Evolutionary conservation across 2,888 invertebrate species (phyloP), one percentile per base, ranked within the genome.

Genomic region (Diaprepes abbreviatus): DNA sequence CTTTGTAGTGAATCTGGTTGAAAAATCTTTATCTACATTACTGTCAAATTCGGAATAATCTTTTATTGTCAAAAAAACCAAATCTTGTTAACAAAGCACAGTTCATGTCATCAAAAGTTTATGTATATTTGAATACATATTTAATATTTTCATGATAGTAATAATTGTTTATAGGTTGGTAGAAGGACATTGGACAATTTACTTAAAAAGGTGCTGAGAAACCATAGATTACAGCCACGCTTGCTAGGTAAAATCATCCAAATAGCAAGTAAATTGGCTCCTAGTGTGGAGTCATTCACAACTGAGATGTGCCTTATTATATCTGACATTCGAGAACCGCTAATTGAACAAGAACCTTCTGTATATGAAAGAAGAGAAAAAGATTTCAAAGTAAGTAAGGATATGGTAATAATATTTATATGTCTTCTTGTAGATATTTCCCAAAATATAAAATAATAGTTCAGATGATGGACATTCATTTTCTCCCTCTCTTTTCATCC

Each of bases 291-390:
- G 14, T 66, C 60, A 10, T 75, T 80, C 31, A 76, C 75, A 3
- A 74, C 64, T 16, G 77, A 77, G 40, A 74, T 79, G 4, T 79
- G 77, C 57, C 68, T 74, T 31, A 70, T 80, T 35, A 79, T 80
- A 52, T 78, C 77, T 1, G 78, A 80, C 19, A 78, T 80, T 60
- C 73, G 75, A 48, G 78, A 79, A 73, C 79, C 78, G 1, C 28
- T 75, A 5, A 64, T 72, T 21, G 73, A 74, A 48, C 59, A 74
- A 64, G 43, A 38, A 16, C 67, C 68, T 9, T 54, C 67, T 17
- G 63, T 66, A 63, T 36, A 60, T 9, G 64, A 73, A 35, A 21
- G 65, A 7, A 57, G 64, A 33, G 68, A 76, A 36, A 74, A 67
- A 52, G 66, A 74, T 14, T 76, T 77, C 55, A 62, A 75, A 60